Conservation (phyloP, 2,797 vertebrate genomes). For the Pseudochaenichthys georgianus region DNA sequence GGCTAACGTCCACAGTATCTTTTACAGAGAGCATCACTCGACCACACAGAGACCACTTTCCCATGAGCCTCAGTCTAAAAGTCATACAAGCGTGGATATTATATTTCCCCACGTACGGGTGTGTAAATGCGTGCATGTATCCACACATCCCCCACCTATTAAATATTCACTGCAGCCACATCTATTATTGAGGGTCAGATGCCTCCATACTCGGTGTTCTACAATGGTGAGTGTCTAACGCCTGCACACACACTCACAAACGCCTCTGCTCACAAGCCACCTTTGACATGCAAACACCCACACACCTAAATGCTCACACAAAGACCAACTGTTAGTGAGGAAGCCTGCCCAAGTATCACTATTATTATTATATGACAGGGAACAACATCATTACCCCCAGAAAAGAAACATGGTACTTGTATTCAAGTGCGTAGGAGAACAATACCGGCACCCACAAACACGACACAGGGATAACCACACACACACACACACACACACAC, state of each 20-base stretch:
- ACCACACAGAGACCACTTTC: constrained; percentile 60
- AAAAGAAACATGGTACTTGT: constrained; percentile 34
- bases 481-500: constrained; percentile 28
- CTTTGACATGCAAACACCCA: constrained; percentile 77
- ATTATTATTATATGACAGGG: neutral
- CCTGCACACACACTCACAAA: constrained; percentile 69
- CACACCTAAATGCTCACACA: constrained; percentile 67
- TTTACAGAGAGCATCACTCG: constrained; percentile 61
- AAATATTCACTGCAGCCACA: constrained; percentile 83
- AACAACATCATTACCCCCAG: constrained; percentile 55
- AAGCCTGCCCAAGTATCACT: constrained; percentile 49
- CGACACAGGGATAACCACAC: neutral
- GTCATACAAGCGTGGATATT: constrained; percentile 71
- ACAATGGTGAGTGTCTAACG: constrained; percentile 72
- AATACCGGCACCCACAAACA: constrained; percentile 38
- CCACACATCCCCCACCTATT: constrained; percentile 66
- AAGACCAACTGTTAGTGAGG: constrained; percentile 70
- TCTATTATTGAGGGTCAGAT: constrained; percentile 85
- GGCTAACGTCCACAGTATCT: constrained; percentile 57
- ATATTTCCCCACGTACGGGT: constrained; percentile 48
- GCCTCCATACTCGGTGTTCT: constrained; percentile 74
- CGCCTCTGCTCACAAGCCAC: constrained; percentile 71
- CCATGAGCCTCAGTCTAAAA: constrained; percentile 52
- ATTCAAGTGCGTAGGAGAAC: constrained; percentile 45
- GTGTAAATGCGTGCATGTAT: constrained; percentile 45